Percentiles rank a stretch among this genome's conserved stretches.
These are phyloP conservation scores for Ridgeia piscesae DNA, from an alignment of 1,140 invertebrate species.

Conservation along the genomic window DNA sequence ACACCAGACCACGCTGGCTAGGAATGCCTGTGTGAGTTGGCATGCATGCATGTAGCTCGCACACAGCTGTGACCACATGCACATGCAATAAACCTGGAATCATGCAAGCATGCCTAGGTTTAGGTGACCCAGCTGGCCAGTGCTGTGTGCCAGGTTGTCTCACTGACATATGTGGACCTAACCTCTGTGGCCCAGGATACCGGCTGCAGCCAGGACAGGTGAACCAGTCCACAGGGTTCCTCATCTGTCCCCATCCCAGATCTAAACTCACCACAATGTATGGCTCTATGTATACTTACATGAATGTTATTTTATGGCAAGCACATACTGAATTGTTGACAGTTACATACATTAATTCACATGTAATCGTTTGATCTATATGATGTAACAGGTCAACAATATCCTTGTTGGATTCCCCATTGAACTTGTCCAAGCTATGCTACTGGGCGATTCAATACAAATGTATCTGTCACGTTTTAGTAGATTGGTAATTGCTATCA, in stretches of 20 bases:
- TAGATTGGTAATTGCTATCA: background rate
- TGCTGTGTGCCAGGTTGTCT: background rate
- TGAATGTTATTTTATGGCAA: background rate
- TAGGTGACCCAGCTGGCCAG: background rate
- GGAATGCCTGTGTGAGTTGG: background rate
- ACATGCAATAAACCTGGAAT: background rate
- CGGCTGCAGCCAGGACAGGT: background rate
- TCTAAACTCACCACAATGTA: background rate
- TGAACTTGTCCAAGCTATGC: no score
- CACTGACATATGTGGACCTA: background rate
- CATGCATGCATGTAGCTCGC: background rate
- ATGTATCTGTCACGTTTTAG: no score
- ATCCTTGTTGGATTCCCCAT: no score
- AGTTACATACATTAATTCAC: no score
- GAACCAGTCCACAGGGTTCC: background rate
- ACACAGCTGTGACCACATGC: background rate
- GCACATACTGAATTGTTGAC: background rate
- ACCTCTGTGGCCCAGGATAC: background rate
- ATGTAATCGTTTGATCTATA: no score
- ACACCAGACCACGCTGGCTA: background rate
- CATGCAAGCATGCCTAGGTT: background rate
- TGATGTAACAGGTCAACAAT: no score
- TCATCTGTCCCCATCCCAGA: background rate
- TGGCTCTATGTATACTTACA: background rate
- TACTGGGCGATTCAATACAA: no score